A percentile compares a stretch with the other conserved stretches of the same genome.
Evolutionary conservation across 2,888 invertebrate genomes (phyloP).

Genomic region (Morpho deidamia): DNA sequence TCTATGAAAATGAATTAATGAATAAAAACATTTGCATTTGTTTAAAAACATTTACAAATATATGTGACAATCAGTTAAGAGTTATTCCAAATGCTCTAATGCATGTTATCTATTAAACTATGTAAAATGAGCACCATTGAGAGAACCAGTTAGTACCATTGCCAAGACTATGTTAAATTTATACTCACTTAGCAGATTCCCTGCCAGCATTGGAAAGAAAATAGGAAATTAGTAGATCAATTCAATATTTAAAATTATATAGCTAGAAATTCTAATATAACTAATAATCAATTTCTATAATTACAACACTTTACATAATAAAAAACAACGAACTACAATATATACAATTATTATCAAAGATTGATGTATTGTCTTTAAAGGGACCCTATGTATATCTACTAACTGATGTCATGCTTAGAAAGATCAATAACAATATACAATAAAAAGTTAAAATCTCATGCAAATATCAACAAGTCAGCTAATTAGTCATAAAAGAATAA

Average conservation of each 20-base stretch:
- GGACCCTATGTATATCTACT: too few relatives aligned
- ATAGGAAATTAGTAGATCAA: constrained; percentile 39
- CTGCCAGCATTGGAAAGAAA: constrained; percentile 72
- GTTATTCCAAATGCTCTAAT: background rate
- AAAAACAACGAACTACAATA: too few relatives aligned
- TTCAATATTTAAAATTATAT: background rate
- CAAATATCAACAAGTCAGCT: too few relatives aligned
- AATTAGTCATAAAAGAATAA: too few relatives aligned
- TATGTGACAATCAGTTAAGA: too few relatives aligned
- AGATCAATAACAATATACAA: too few relatives aligned
- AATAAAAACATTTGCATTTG: too few relatives aligned
- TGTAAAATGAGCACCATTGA: background rate
- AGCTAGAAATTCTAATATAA: background rate
- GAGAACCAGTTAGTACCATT: background rate
- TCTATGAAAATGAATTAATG: too few relatives aligned
- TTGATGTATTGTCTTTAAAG: too few relatives aligned
- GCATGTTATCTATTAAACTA: background rate
- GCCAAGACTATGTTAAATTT: background rate
- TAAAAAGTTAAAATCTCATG: too few relatives aligned
- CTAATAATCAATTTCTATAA: background rate
- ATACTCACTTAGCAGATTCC: constrained; percentile 79
- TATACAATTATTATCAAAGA: too few relatives aligned
- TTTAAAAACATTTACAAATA: background rate
- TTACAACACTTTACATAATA: background rate
- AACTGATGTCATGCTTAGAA: too few relatives aligned